Base-by-base conservation (phyloP, 2,797 vertebrate species). In the Onychomys leucogaster region DNA sequence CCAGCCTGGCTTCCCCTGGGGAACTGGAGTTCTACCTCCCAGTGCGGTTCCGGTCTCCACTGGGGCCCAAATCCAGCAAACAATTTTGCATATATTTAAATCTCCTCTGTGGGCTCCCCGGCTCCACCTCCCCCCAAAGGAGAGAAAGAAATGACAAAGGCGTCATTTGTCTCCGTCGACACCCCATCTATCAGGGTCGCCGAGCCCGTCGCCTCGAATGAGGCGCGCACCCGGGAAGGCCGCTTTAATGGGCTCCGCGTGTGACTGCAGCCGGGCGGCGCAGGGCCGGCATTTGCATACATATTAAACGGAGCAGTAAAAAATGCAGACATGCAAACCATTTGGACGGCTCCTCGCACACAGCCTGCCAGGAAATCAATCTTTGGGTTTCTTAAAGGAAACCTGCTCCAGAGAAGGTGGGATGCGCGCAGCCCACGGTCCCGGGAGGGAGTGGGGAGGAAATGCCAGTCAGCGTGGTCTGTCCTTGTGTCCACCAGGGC, bases 291-390 rank as follows among this genome's bases (percentile, higher is more conserved):
- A 99, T 99, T 99, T 99, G 99, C 99, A 99, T 99, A 99, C 99
- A 99, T 99, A 99, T 99, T 99, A 99, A 99, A 99, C 99, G 98
- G 98, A 99, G 99, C 99, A 98, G 99, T 99, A 99, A 99, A 99
- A 99, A 99, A 99, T 99, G 98, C 98, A 99, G 99, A 99, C 99
- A 98, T 98, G 98, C 99, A 98, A 99, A 98, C 98, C 98, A 99
- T 99, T 99, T 98, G 98, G 98, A 98, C 98, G 98, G 97, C 99
- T 99, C 98, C 98, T 98, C 97, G 98, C 97, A 95, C 98, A 97
- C 98, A 97, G 98, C 98, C 98, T 98, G 98, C 98, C 98, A 98
- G 98, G 98, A 98, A 98, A 99, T 99, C 98, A 99, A 98, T 99
- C 99, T 98, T 98, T 95, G 89, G 98, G 76, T 14, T 98, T 98